Evolutionary conservation across 1,140 invertebrate genomes (phyloP).

Genomic region (Drosophila fuyamai): DNA sequence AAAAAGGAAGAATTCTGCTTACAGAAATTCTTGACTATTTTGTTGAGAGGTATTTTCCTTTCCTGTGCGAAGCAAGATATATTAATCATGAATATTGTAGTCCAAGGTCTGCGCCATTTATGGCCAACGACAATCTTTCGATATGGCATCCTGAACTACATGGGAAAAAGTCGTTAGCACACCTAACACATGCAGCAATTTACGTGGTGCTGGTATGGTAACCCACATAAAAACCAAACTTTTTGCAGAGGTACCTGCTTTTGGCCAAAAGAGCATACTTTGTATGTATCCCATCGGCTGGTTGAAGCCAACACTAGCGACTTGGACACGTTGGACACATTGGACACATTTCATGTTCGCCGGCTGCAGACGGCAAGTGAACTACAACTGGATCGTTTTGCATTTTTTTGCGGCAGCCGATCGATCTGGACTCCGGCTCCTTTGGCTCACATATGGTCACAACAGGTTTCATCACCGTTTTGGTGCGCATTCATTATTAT

Average conservation of each 20-base stretch:
- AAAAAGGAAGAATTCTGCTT: not conserved
- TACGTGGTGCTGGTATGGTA: conserved; percentile 34
- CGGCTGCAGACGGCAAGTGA: conserved; percentile 45
- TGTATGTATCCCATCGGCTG: conserved; percentile 9
- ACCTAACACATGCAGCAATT: conserved; percentile 36
- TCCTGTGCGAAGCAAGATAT: conserved; percentile 24
- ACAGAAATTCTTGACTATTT: conserved; percentile 1
- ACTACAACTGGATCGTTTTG: conserved; percentile 60
- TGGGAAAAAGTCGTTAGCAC: conserved; percentile 41
- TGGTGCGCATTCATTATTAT: conserved; percentile 75
- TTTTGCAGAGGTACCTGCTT: conserved; percentile 9
- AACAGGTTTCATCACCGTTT: conserved; percentile 77
- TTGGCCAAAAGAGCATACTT: conserved; percentile 17
- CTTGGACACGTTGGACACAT: conserved; percentile 23
- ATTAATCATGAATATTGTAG: conserved; percentile 17
- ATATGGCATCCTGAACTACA: conserved; percentile 39
- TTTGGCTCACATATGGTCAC: conserved; percentile 63
- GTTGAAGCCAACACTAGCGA: conserved; percentile 15
- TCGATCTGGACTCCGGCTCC: conserved; percentile 60
- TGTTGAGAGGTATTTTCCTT: not conserved
- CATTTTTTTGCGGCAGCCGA: conserved; percentile 43
- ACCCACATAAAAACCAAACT: conserved; percentile 23
- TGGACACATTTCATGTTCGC: conserved; percentile 62
- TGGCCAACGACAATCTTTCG: conserved; percentile 9
- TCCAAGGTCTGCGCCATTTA: conserved; percentile 37